These are phyloP conservation scores for Acropternis orthonyx DNA, from an alignment of 2,797 vertebrate species.

Conservation along the genomic window DNA sequence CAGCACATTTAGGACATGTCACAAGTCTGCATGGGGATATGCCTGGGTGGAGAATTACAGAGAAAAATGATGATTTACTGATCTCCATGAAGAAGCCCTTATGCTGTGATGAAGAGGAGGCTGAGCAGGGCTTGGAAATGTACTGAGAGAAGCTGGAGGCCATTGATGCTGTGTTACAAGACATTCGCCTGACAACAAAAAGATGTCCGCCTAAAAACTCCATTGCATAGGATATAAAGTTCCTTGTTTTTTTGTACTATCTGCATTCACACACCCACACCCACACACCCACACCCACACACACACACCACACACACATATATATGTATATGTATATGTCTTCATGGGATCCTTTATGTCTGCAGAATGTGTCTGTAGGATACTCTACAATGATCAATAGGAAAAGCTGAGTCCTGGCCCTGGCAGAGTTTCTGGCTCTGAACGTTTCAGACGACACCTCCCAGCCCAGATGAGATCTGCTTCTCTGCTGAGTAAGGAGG, in stretches of 20 bases:
- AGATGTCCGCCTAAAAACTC: too few species aligned
- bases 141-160: not conserved
- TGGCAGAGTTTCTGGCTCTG: not conserved
- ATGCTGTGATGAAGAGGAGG: not conserved
- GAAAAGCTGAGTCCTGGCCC: not conserved
- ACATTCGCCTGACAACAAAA: too few species aligned
- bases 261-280: not conserved
- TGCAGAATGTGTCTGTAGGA: not conserved
- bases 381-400: not conserved
- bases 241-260: not conserved
- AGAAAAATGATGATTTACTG: not conserved
- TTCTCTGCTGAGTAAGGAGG: constrained; percentile 31
- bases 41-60: constrained; percentile 21
- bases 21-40: not conserved
- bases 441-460: not conserved
- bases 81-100: not conserved
- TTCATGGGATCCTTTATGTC: not conserved
- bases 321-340: not conserved
- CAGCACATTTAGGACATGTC: constrained; percentile 19
- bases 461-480: not conserved
- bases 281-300: too few species aligned
- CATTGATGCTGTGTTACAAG: not conserved
- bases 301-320: not conserved
- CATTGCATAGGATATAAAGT: too few species aligned
- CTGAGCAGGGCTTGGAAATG: not conserved